Evolutionary conservation across 2,113 vertebrate species (phyloP).

Genomic region (Labeo rohita): DNA sequence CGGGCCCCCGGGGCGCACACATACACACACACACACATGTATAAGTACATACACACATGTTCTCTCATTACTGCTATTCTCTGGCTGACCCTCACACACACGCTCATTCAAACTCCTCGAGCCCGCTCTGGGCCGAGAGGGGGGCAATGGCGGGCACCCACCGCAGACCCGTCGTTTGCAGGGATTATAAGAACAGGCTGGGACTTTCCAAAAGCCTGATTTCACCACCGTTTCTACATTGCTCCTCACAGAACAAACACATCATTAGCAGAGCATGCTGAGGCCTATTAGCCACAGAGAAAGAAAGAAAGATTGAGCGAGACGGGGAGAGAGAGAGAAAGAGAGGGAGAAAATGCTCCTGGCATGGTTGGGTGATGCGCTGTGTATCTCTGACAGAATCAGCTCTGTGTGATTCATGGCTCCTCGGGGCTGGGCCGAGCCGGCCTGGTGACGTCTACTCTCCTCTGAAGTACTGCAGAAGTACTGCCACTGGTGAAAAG

Average conservation of each 20-base stretch:
- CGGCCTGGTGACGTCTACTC: constrained; percentile 14
- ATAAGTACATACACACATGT: constrained; percentile 58
- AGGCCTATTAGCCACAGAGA: constrained; percentile 61
- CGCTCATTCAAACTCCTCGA: constrained; percentile 33
- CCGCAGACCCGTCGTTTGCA: constrained; percentile 65
- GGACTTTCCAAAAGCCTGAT: constrained; percentile 76
- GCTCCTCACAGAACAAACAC: constrained; percentile 56
- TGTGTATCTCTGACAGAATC: constrained; percentile 44
- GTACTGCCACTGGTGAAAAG: constrained; percentile 33
- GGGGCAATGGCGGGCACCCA: constrained; percentile 72
- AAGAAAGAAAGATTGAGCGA: constrained; percentile 30
- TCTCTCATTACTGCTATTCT: constrained; percentile 54
- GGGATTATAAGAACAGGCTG: constrained; percentile 64
- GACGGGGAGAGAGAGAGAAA: constrained; percentile 37
- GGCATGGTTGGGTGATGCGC: constrained; percentile 43
- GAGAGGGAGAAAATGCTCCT: constrained; percentile 42
- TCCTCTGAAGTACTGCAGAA: constrained; percentile 38
- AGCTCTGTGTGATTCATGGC: constrained; percentile 48
- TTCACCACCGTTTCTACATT: constrained; percentile 60
- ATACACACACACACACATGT: not conserved
- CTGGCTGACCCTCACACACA: constrained; percentile 49
- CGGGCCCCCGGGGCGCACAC: constrained; percentile 27
- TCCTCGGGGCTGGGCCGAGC: constrained; percentile 14
- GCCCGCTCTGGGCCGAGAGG: constrained; percentile 62
- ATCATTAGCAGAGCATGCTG: constrained; percentile 59